phyloP scores from a whole-genome alignment of 2,797 vertebrate species.

The Acanthis flammea region DNA sequence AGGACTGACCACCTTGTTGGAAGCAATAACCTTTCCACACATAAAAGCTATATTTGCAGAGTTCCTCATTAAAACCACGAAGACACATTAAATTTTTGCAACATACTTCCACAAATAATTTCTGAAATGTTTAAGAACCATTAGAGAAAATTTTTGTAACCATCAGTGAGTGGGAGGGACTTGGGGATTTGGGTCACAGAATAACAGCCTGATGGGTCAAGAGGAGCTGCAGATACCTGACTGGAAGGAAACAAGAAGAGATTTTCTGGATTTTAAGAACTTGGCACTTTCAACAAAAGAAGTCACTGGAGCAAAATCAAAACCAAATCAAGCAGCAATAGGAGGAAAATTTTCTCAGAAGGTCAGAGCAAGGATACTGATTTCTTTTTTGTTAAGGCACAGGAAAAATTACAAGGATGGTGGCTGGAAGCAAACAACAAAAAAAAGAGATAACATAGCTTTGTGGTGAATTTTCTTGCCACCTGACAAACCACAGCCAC shows the following conservation, averaged over 20 bases:
- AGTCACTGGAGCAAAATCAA: not conserved
- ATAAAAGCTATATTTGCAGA: not conserved
- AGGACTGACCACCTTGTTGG: not conserved
- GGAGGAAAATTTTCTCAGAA: not conserved
- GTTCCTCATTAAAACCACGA: not conserved
- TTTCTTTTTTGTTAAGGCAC: not conserved
- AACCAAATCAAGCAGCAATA: not conserved
- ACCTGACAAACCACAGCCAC: not conserved
- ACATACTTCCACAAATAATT: not conserved
- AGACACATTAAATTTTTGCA: not conserved
- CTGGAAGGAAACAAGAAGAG: not conserved
- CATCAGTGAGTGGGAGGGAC: accelerated
- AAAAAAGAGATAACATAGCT: not conserved
- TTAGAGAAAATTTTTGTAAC: not conserved
- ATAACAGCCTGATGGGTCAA: not conserved
- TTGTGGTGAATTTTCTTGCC: not conserved
- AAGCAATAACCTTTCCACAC: not conserved
- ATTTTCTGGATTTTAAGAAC: not conserved
- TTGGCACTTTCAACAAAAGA: not conserved
- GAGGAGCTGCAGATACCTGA: not conserved
- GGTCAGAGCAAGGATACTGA: not conserved
- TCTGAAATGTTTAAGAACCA: not conserved
- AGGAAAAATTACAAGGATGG: not conserved
- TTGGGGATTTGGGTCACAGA: not conserved
- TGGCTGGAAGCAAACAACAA: not conserved